These are phyloP conservation scores for Ictalurus furcatus DNA, from an alignment of 2,113 vertebrate genomes.

Conservation along the genomic window DNA sequence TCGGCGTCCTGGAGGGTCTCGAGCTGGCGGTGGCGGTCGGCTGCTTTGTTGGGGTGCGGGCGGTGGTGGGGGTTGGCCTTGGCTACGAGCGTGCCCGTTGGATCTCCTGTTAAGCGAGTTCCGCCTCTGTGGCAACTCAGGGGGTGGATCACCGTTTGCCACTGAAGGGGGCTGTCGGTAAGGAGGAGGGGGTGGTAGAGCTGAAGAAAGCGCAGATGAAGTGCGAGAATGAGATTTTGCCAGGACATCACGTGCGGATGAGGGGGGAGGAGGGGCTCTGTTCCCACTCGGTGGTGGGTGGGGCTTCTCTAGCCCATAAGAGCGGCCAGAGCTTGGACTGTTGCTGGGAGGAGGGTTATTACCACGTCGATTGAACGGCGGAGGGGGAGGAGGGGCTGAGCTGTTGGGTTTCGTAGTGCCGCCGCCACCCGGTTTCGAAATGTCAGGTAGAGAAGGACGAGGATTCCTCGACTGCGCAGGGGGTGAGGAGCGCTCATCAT, in stretches of 20 bases:
- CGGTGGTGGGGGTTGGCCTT: constrained; percentile 71
- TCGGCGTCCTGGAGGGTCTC: constrained; percentile 76
- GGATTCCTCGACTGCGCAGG: constrained; percentile 81
- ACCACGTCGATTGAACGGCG: constrained; percentile 78
- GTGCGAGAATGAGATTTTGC: constrained; percentile 78
- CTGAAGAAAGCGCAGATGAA: constrained; percentile 71
- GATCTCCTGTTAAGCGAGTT: constrained; percentile 91
- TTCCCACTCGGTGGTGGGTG: constrained; percentile 70
- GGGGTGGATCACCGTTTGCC: constrained; percentile 86
- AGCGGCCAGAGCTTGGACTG: constrained; percentile 63
- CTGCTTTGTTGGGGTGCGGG: constrained; percentile 59
- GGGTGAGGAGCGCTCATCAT: constrained; percentile 71
- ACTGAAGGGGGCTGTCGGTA: constrained; percentile 81
- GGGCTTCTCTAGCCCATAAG: constrained; percentile 78
- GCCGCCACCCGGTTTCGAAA: constrained; percentile 74
- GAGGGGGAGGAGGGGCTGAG: constrained; percentile 85
- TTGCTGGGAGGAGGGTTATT: constrained; percentile 64
- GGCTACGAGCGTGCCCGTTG: constrained; percentile 76
- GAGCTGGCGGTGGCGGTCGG: constrained; percentile 74
- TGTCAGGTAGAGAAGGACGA: constrained; percentile 87
- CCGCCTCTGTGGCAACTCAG: constrained; percentile 91
- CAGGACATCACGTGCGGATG: constrained; percentile 68
- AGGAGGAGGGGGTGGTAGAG: constrained; percentile 79
- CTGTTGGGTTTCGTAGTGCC: constrained; percentile 85
- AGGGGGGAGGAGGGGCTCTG: constrained; percentile 72